Percentiles rank a stretch among this genome's conserved stretches.
Evolutionary conservation across 2,888 invertebrate species (phyloP).

Genomic region (Adineta ricciae): DNA sequence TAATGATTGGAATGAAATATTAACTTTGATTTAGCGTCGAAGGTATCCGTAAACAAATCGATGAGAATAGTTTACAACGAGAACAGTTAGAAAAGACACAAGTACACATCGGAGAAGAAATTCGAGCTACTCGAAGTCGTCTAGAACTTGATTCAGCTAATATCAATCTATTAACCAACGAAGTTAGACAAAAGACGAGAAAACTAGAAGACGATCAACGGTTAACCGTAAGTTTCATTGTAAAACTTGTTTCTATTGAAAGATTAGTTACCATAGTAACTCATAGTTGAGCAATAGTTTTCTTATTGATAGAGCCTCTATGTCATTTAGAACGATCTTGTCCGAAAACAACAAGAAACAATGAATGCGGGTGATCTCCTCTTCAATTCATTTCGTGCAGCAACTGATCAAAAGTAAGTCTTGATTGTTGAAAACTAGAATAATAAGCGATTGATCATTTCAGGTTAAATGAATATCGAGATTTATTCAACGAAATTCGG

Average conservation of each 20-base stretch:
- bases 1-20: not conserved
- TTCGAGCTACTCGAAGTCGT: constrained; percentile 41
- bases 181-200: constrained; percentile 41
- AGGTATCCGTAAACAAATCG: constrained; percentile 1
- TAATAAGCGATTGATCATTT: no score
- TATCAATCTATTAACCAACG: constrained; percentile 40
- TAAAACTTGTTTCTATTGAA: no score
- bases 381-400: not conserved
- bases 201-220: constrained; percentile 47
- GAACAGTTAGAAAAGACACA: constrained; percentile 7
- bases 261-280: no score
- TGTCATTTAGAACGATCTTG: not conserved
- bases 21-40: not conserved
- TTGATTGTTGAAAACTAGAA: not conserved
- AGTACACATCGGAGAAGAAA: constrained; percentile 39
- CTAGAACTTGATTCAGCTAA: constrained; percentile 43
- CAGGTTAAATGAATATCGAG: constrained; percentile 24
- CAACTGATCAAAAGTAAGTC: not conserved
- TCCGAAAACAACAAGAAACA: not conserved
- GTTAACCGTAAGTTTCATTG: constrained; percentile 38
- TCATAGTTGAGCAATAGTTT: no score
- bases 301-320: not conserved
- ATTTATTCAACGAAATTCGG: constrained; percentile 23
- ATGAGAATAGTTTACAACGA: not conserved
- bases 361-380: not conserved